Conservation (phyloP, 2,888 invertebrate genomes). For the Drosophila paranaensis region DNA sequence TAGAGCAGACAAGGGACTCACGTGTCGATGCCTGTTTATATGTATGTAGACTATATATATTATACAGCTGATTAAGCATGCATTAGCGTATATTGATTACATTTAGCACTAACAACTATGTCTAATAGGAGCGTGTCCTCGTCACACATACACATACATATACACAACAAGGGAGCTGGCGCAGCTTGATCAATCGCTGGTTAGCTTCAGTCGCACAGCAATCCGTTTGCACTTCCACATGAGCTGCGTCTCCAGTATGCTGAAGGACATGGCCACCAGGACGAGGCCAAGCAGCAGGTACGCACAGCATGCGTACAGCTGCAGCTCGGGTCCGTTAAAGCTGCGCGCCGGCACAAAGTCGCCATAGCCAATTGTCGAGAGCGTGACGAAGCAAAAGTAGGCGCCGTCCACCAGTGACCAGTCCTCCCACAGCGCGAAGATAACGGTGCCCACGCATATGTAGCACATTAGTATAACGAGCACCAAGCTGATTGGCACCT, state of each 20-base stretch:
- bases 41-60: conserved; percentile 29
- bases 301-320: conserved; percentile 91
- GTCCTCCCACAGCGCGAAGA: conserved; percentile 92
- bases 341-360: conserved; percentile 88
- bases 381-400: conserved; percentile 93
- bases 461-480: conserved; percentile 90
- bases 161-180: conserved; percentile 41
- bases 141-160: conserved; percentile 49
- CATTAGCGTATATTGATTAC: conserved; percentile 37
- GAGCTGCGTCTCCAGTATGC: conserved; percentile 92
- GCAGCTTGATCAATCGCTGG: conserved; percentile 85
- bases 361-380: conserved; percentile 93
- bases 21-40: conserved; percentile 27
- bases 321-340: conserved; percentile 86
- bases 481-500: conserved; percentile 88
- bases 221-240: conserved; percentile 90
- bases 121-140: conserved; percentile 55
- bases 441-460: conserved; percentile 90
- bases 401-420: conserved; percentile 93
- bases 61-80: conserved; percentile 59
- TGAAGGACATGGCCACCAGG: conserved; percentile 93
- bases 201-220: conserved; percentile 89
- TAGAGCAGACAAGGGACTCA: conserved; percentile 49
- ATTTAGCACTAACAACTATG: conserved; percentile 35
- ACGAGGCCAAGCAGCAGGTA: conserved; percentile 92